phyloP scores from a whole-genome alignment of 2,888 invertebrate species.

The Apamea anceps region DNA sequence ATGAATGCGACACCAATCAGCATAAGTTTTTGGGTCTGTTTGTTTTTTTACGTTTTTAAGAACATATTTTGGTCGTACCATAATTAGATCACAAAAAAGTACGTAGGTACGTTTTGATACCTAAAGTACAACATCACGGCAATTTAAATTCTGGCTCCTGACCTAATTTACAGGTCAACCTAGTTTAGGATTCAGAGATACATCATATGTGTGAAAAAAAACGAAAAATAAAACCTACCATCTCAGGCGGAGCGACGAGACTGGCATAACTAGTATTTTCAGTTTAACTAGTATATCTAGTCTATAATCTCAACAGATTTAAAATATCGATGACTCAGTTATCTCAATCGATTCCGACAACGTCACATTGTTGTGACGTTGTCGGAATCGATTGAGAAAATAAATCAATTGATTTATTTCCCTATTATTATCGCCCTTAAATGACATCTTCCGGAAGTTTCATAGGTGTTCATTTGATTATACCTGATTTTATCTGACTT shows the following conservation, averaged over 20 bases:
- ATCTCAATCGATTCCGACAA: not conserved
- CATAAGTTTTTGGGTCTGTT: not conserved
- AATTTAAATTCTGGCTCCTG: not conserved
- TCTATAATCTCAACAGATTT: slow-evolving; percentile 9
- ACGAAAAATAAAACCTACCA: not conserved
- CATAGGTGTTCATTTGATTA: no score
- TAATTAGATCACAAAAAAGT: not conserved
- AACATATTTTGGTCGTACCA: not conserved
- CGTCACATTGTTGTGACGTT: not conserved
- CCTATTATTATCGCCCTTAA: not conserved
- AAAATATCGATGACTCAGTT: slow-evolving; percentile 6
- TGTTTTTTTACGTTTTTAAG: not conserved
- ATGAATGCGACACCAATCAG: not conserved
- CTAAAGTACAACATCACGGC: not conserved
- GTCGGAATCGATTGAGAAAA: no score
- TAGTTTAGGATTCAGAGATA: not conserved
- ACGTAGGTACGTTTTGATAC: not conserved
- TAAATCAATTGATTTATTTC: slow-evolving; percentile 25
- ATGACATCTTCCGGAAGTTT: slow-evolving; percentile 7
- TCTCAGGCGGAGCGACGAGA: not conserved
- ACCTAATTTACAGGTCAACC: not conserved
- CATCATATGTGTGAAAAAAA: not conserved
- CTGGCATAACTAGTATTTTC: not conserved
- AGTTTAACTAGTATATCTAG: not conserved
- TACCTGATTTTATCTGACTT: no score